These are phyloP conservation scores for Platysteira castanea DNA, from an alignment of 2,113 vertebrate species.

Conservation along the genomic window DNA sequence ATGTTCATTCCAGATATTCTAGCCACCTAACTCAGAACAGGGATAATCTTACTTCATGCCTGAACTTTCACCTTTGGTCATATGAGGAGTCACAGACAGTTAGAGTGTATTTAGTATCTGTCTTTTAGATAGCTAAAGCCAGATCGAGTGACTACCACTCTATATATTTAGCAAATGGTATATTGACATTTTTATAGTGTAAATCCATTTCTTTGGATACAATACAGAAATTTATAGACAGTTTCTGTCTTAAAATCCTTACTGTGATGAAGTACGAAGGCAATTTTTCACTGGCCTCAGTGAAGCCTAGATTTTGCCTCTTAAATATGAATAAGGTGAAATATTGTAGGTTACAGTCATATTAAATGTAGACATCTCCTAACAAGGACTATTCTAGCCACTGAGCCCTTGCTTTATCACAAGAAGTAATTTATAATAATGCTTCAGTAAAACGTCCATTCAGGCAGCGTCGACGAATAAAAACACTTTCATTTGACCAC, in stretches of 20 bases:
- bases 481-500: not conserved
- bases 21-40: not conserved
- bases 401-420: not conserved
- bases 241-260: not conserved
- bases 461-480: not conserved
- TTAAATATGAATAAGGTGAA: not conserved
- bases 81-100: not conserved
- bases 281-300: not conserved
- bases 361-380: not conserved
- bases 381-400: not conserved
- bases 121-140: not conserved
- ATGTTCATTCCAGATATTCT: not conserved
- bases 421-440: not conserved
- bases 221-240: not conserved
- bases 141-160: not conserved
- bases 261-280: not conserved
- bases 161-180: not conserved
- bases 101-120: not conserved
- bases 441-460: not conserved
- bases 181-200: not conserved
- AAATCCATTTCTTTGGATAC: not conserved
- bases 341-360: not conserved
- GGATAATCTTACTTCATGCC: not conserved
- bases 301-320: not conserved
- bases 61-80: not conserved